Base-by-base conservation (phyloP, 2,113 vertebrate species). In the Mionectes macconnelli region DNA sequence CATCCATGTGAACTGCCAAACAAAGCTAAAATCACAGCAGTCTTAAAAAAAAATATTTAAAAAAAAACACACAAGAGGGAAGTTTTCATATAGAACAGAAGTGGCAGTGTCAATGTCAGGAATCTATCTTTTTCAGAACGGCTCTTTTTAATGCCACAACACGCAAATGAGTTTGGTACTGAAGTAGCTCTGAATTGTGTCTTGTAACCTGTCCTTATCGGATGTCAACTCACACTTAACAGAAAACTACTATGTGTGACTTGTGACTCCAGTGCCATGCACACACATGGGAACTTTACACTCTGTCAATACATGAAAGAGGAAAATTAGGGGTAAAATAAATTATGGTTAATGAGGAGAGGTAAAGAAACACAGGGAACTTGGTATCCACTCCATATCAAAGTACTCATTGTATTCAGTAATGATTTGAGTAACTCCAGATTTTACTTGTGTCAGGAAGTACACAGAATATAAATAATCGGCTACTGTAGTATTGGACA, bases 101-200 rank as follows among this genome's bases (percentile, higher is more conserved):
- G 56, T 0, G 0, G 23, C 20, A 85, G 31, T 9, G 8, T 18
- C 50, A 62, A 8, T 8, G 16, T 57, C 14, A 62, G n/a, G 83
- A 82, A 83, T 5, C 2, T n/a, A 22, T 18, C 5, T 25, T 50
- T 60, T 42, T 14, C 68, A 37, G 24, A 64, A 7, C 14, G 64
- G 5, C 17, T 47, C 35, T 39, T 7, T n/a, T 79, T 72, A 83
- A 35, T 42, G 27, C 3, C n/a, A 24, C 33, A 79, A 40, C 4
- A 20, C 10, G 53, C 21, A 79, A 44, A 70, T 4, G 10, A 62
- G 37, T 75, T 28, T 7, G 12, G 27, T 25, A 52, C 24, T 57
- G 6, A 31, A 63, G 40, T 4, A 81, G 50, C 31, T 83, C 63
- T 83, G 30, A 63, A 25, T 2, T 53, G 22, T 19, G 31, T 77